phyloP scores from a whole-genome alignment of 2,888 invertebrate genomes.

The Drosophila nr. fundita region DNA sequence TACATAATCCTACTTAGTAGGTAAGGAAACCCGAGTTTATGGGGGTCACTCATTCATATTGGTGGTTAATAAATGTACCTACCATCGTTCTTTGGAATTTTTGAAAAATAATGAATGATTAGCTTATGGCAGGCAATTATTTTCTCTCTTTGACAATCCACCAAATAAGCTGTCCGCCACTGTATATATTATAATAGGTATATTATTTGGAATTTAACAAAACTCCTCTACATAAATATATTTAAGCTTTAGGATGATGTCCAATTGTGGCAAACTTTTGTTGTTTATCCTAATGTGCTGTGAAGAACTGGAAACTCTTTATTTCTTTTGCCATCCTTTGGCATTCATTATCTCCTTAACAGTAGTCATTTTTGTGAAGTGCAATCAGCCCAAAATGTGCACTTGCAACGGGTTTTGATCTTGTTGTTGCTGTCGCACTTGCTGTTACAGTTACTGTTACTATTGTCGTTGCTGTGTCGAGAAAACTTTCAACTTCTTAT shows the following conservation, averaged over 20 bases:
- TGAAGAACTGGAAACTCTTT: conserved; percentile 1
- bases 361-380: conserved; percentile 40
- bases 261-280: conserved; percentile 40
- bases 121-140: no score
- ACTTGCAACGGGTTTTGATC: conserved; percentile 25
- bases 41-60: no score
- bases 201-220: neutral
- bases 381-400: conserved; percentile 48
- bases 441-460: neutral
- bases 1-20: no score
- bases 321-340: neutral
- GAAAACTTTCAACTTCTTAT: conserved; percentile 63
- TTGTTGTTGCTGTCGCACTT: conserved; percentile 28
- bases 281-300: conserved; percentile 40
- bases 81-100: no score
- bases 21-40: no score
- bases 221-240: neutral
- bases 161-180: no score
- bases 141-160: no score
- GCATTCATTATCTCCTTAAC: conserved; percentile 7
- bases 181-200: no score
- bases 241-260: conserved; percentile 7
- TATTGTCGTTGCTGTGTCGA: conserved; percentile 14
- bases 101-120: no score
- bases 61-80: no score